Percentiles rank a stretch among this genome's conserved stretches.
phyloP scores from a whole-genome alignment of 2,888 invertebrate genomes.

The Tubulanus polymorphus region DNA sequence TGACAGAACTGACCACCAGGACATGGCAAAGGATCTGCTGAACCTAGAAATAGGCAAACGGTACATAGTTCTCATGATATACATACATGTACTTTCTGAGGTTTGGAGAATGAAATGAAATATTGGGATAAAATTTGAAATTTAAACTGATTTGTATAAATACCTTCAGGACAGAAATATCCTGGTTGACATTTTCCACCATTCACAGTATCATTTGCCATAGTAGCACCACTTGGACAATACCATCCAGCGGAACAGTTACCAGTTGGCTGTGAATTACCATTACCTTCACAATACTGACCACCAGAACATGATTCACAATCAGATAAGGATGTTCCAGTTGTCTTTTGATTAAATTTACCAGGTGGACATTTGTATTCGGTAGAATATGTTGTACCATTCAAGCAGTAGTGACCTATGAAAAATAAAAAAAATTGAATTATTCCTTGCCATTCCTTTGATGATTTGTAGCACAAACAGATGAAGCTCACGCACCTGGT shows the following conservation, averaged over 20 bases:
- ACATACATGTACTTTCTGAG: too few relatives aligned
- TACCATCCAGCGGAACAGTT: slow-evolving; percentile 42
- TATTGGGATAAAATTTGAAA: too few relatives aligned
- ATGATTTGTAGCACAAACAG: neutral
- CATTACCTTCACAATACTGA: slow-evolving; percentile 41
- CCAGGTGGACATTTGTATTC: slow-evolving; percentile 42
- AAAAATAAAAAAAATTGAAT: neutral
- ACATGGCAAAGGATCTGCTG: slow-evolving; percentile 34
- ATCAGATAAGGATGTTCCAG: slow-evolving; percentile 24
- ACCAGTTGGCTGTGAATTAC: slow-evolving; percentile 38
- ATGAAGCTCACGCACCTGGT: slow-evolving; percentile 17
- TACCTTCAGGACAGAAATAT: slow-evolving; percentile 44
- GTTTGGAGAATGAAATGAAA: too few relatives aligned
- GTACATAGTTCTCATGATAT: too few relatives aligned
- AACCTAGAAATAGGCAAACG: slow-evolving; percentile 25
- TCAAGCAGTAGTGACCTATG: slow-evolving; percentile 44
- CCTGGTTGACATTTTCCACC: slow-evolving; percentile 41
- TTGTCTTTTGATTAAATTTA: slow-evolving; percentile 35
- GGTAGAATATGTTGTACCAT: slow-evolving; percentile 35
- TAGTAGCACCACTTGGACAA: slow-evolving; percentile 34
- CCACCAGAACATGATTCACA: slow-evolving; percentile 43
- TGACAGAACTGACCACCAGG: slow-evolving; percentile 43
- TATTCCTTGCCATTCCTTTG: neutral
- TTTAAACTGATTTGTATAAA: too few relatives aligned
- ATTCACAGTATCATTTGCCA: slow-evolving; percentile 33